Base-by-base conservation (phyloP, 2,113 vertebrate species). In the Neodontobutis hainanensis region DNA sequence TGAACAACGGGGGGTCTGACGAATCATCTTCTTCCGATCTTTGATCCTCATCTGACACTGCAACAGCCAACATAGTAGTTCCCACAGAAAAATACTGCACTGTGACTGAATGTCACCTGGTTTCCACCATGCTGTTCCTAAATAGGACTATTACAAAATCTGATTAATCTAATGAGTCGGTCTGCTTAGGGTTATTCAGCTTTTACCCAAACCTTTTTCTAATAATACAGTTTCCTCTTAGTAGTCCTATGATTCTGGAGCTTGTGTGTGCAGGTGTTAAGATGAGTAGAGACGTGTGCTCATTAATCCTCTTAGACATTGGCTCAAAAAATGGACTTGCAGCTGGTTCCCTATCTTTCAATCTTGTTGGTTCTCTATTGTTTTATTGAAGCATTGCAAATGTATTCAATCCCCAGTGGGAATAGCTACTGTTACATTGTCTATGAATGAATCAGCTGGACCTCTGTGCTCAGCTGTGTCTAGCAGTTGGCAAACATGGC, bases 11-110 rank as follows among this genome's bases (percentile, higher is more conserved):
- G 81, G 52, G 72, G 49, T 71, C 71, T 8, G 0, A 11, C 38
- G 19, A 53, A 47, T 38, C 53, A 55, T 71, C 42, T 36, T 40
- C 61, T 81, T 71, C 65, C 48, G 65, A 40, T 67, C 45, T 69
- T 71, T 77, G 60, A 71, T 73, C 73, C 61, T 65, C 43, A 77
- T 81, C 70, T 65, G 48, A 75, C 78, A 68, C 49, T 73, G 68
- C 43, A 76, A 48, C 16, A 34, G 35, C 4, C 49, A 55, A 73
- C 47, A 70, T 45, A 58, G 66, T 60, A 78, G 45, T 47, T 80
- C 11, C 3, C 9, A 61, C 38, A 57, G 60, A 38, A 51, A 51
- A 60, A 19, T 42, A 34, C 11, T 1, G 11, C 32, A 52, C 15
- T 1, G n/a, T 52, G 46, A 46, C 72, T 53, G n/a, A 14, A 43